Percentiles rank a stretch among this genome's conserved stretches.
phyloP scores from a whole-genome alignment of 2,113 vertebrate species.

The Tricholaema leucomelas region DNA sequence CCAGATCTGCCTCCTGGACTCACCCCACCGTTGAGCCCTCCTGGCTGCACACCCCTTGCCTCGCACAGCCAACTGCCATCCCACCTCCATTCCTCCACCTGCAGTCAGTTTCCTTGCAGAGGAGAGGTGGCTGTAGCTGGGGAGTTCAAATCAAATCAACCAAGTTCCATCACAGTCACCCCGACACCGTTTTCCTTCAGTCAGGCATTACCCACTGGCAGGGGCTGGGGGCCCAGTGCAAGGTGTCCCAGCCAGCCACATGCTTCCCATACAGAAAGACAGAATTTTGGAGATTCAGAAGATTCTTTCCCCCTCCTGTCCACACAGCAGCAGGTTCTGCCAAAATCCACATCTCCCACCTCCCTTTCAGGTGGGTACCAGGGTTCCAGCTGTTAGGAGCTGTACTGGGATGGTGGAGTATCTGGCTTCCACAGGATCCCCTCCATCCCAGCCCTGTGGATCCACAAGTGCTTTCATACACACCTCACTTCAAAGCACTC shows the following conservation, averaged over 20 bases:
- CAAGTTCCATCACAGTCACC: background rate
- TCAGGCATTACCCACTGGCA: background rate
- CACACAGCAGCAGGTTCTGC: background rate
- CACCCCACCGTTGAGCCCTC: rapidly evolving
- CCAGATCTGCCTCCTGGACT: too few species aligned
- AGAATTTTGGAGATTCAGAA: background rate
- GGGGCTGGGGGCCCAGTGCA: too few species aligned
- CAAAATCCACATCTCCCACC: background rate
- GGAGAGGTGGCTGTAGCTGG: background rate
- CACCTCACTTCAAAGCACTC: background rate
- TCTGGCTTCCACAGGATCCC: background rate
- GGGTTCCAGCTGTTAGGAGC: background rate
- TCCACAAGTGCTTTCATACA: background rate
- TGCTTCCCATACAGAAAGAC: background rate
- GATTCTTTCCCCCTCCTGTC: background rate
- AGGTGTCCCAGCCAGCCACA: background rate
- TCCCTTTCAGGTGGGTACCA: background rate
- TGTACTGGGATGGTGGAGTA: rapidly evolving
- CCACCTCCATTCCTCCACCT: too few species aligned
- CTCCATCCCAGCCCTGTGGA: background rate
- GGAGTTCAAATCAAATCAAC: background rate
- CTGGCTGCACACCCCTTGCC: too few species aligned
- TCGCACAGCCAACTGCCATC: too few species aligned
- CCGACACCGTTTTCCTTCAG: too few species aligned
- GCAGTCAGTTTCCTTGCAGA: background rate